Evolutionary conservation across 2,797 vertebrate genomes (phyloP).

Genomic region (Tolypeutes matacus): DNA sequence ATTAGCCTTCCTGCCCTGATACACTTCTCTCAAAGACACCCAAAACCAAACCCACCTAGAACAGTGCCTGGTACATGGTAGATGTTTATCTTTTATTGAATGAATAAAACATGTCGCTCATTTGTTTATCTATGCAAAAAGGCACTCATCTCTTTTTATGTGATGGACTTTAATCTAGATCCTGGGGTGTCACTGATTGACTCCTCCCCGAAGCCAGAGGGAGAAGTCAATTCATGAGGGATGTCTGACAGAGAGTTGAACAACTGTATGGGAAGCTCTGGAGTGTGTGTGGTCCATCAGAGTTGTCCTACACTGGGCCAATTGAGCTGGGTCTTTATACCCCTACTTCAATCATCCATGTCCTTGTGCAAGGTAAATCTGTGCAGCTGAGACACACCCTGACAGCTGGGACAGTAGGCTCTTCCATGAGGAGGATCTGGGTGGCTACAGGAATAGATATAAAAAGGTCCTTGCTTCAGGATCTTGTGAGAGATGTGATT

Average conservation of each 20-base stretch:
- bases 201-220: neutral
- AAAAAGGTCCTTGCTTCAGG: neutral
- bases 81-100: neutral
- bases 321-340: neutral
- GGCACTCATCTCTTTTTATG: neutral
- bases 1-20: neutral
- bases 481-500: neutral
- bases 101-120: neutral
- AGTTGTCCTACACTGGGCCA: no score
- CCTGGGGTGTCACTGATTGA: neutral
- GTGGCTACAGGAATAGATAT: neutral
- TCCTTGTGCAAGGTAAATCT: neutral
- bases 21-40: conserved; percentile 25
- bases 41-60: neutral
- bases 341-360: neutral
- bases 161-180: neutral
- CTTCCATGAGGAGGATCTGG: neutral
- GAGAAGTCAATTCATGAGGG: neutral
- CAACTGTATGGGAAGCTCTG: neutral
- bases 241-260: neutral
- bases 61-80: neutral
- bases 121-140: neutral
- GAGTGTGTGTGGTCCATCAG: neutral
- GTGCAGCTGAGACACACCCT: neutral
- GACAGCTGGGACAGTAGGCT: neutral